A percentile compares a stretch with the other conserved stretches of the same genome.
These are phyloP conservation scores for Deilephila elpenor DNA, from an alignment of 2,888 invertebrate genomes.

Conservation along the genomic window DNA sequence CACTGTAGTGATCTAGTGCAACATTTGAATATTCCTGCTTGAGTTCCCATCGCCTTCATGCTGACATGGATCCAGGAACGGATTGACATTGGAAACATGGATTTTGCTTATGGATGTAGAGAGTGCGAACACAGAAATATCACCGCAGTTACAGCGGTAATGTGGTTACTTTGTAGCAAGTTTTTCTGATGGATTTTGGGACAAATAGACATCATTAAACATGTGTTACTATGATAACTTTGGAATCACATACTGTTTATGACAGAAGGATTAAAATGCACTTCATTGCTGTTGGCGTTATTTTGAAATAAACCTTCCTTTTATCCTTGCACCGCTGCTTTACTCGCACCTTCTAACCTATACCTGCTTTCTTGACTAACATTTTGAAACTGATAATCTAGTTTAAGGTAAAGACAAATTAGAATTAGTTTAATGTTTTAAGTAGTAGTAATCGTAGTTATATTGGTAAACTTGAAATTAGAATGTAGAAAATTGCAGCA, in stretches of 20 bases:
- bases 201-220: not conserved
- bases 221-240: not conserved
- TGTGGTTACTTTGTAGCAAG: no score
- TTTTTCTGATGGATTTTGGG: not conserved
- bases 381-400: not conserved
- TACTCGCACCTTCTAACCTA: not conserved
- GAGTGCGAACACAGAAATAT: no score
- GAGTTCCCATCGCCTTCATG: not conserved
- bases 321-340: not conserved
- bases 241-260: not conserved
- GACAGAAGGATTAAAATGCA: not conserved
- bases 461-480: no score
- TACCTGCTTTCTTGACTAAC: constrained; percentile 15
- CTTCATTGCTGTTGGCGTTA: not conserved
- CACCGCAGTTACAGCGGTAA: no score
- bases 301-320: constrained; percentile 8
- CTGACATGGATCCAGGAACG: not conserved
- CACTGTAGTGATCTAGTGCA: not conserved
- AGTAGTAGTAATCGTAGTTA: not conserved
- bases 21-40: not conserved
- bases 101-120: not conserved
- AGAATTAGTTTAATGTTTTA: not conserved
- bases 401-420: not conserved
- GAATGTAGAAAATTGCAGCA: no score
- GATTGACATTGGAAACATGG: not conserved